A percentile compares a stretch with the other conserved stretches of the same genome.
Evolutionary conservation across 2,888 invertebrate species (phyloP).

Genomic region (Hyposoter didymator): DNA sequence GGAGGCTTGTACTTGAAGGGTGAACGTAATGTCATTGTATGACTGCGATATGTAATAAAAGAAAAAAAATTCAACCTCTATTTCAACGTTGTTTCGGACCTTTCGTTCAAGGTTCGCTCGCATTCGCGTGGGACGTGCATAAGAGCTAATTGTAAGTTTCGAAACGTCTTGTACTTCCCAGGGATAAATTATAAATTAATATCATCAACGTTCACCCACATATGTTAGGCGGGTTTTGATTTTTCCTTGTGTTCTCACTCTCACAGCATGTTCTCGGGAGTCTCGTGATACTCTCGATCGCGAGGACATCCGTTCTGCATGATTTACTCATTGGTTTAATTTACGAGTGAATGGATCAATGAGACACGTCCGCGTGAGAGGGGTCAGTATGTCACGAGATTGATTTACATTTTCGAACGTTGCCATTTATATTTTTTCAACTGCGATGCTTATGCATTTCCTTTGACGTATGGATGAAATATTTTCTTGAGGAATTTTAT

Average conservation of each 20-base stretch:
- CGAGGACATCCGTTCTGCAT: constrained; percentile 55
- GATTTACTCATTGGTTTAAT: constrained; percentile 38
- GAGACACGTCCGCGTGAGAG: constrained; percentile 31
- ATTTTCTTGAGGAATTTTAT: not conserved
- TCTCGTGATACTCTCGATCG: constrained; percentile 21
- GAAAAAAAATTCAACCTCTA: not conserved
- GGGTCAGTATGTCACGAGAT: constrained; percentile 58
- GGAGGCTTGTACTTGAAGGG: too few species aligned
- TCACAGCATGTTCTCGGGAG: not conserved
- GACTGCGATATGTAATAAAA: not conserved
- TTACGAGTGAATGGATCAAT: constrained; percentile 52
- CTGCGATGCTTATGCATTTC: not conserved
- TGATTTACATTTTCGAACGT: constrained; percentile 15
- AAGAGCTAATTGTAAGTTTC: constrained; percentile 46
- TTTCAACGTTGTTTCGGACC: not conserved
- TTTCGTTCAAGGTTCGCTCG: not conserved
- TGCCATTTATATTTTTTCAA: not conserved
- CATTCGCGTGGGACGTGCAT: constrained; percentile 30
- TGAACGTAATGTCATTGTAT: not conserved
- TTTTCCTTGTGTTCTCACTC: constrained; percentile 24
- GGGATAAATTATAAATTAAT: constrained; percentile 61
- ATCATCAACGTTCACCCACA: constrained; percentile 56
- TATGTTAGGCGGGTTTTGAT: constrained; percentile 21
- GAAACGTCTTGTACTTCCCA: constrained; percentile 59
- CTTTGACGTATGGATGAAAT: not conserved